A percentile compares a stretch with the other conserved stretches of the same genome.
These are phyloP conservation scores for Gopherus flavomarginatus DNA, from an alignment of 2,113 vertebrate genomes.

Conservation along the genomic window DNA sequence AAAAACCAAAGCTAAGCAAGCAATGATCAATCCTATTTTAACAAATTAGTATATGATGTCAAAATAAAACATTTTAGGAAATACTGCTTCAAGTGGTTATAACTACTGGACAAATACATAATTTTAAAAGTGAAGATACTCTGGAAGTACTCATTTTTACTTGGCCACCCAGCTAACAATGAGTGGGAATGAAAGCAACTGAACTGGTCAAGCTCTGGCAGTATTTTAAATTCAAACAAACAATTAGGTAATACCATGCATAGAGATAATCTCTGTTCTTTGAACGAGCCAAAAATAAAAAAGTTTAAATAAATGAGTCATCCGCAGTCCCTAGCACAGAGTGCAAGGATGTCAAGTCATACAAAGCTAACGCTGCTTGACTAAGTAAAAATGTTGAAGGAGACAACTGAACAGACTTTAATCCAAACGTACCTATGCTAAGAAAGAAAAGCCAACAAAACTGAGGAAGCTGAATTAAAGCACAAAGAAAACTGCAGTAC, in stretches of 20 bases:
- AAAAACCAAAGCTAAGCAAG: neutral
- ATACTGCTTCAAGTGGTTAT: neutral
- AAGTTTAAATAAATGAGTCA: neutral
- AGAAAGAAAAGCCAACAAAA: neutral
- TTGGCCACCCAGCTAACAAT: neutral
- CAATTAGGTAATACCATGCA: neutral
- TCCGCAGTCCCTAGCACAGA: neutral
- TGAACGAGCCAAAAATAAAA: neutral
- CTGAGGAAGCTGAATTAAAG: neutral
- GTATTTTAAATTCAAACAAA: neutral
- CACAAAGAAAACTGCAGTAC: neutral
- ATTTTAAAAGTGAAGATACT: neutral
- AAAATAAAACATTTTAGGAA: neutral
- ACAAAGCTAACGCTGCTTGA: accelerated
- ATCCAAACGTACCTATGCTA: neutral
- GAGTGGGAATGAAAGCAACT: neutral
- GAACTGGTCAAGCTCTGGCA: neutral
- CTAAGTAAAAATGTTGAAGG: neutral
- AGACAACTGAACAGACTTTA: neutral
- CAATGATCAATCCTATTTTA: too few species aligned
- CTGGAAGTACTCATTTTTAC: neutral
- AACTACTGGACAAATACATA: neutral
- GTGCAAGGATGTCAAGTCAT: neutral
- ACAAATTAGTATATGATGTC: too few species aligned
- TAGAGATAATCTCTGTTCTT: neutral